A percentile compares a stretch with the other conserved stretches of the same genome.
These are phyloP conservation scores for Drosophila neonasuta DNA, from an alignment of 2,888 invertebrate genomes.

Conservation along the genomic window DNA sequence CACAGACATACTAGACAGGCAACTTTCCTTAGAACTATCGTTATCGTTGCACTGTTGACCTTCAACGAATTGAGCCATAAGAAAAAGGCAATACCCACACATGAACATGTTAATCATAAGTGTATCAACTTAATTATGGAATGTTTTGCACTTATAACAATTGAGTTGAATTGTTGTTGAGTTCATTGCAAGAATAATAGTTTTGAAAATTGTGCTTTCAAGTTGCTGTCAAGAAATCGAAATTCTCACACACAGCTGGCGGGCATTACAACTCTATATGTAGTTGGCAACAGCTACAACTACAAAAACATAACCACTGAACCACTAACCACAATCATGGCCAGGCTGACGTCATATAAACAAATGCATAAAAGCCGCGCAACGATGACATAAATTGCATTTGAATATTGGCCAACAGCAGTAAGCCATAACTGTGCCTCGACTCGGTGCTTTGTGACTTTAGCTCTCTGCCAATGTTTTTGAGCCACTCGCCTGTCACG, in stretches of 20 bases:
- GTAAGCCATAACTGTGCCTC: constrained; percentile 51
- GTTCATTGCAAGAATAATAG: constrained; percentile 34
- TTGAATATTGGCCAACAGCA: constrained; percentile 79
- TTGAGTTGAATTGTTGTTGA: constrained; percentile 25
- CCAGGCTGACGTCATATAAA: constrained; percentile 71
- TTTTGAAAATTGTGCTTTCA: constrained; percentile 22
- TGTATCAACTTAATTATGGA: constrained; percentile 41
- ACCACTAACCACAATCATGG: constrained; percentile 66
- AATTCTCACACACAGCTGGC: constrained; percentile 66
- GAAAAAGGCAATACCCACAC: constrained; percentile 9
- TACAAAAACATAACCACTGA: constrained; percentile 41
- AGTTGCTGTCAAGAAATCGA: constrained; percentile 45
- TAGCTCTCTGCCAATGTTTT: constrained; percentile 8
- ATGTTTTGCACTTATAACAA: constrained; percentile 29
- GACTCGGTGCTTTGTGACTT: constrained; percentile 16
- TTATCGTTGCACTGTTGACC: not conserved
- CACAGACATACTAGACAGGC: not conserved
- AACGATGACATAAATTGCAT: constrained; percentile 79
- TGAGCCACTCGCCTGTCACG: constrained; percentile 68
- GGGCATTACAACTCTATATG: constrained; percentile 68
- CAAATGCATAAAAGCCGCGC: constrained; percentile 56
- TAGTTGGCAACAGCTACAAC: constrained; percentile 47
- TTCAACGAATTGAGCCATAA: constrained; percentile 19
- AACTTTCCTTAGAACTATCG: not conserved
- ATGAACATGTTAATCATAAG: constrained; percentile 12